Conservation (phyloP, 1,140 invertebrate species). For the Drosophila parvula region DNA sequence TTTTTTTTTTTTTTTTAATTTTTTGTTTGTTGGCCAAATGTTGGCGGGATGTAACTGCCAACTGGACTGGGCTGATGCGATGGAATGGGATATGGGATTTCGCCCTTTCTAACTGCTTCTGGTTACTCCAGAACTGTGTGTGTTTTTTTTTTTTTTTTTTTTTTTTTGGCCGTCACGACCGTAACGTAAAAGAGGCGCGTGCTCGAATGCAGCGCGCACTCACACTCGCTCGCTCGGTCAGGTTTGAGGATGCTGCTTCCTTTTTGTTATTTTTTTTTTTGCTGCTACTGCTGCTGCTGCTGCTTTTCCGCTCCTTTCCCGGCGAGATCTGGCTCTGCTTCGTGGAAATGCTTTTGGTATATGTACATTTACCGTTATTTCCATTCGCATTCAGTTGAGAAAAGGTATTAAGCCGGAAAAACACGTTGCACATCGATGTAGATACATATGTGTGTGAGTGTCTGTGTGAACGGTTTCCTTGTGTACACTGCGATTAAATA, state of each 20-base stretch:
- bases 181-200: slow-evolving; percentile 74
- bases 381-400: slow-evolving; percentile 75
- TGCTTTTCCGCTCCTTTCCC: slow-evolving; percentile 19
- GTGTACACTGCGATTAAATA: slow-evolving; percentile 9
- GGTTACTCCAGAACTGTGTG: slow-evolving; percentile 35
- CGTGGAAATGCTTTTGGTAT: slow-evolving; percentile 38
- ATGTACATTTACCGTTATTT: slow-evolving; percentile 72
- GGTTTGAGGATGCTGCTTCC: slow-evolving; percentile 22
- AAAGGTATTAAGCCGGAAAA: slow-evolving; percentile 81
- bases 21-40: slow-evolving; percentile 42
- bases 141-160: slow-evolving; percentile 6
- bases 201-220: slow-evolving; percentile 62
- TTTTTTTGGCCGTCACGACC: slow-evolving; percentile 58
- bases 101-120: slow-evolving; percentile 30
- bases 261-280: slow-evolving; percentile 14
- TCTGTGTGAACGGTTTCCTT: slow-evolving; percentile 24
- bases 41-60: slow-evolving; percentile 24
- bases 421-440: slow-evolving; percentile 80
- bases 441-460: slow-evolving; percentile 21
- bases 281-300: slow-evolving; percentile 2
- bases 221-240: slow-evolving; percentile 27
- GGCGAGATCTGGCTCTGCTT: slow-evolving; percentile 26
- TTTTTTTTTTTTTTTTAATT: slow-evolving; percentile 2
- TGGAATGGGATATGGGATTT: slow-evolving; percentile 12
- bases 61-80: slow-evolving; percentile 8